These are phyloP conservation scores for Galemys pyrenaicus DNA, from an alignment of 2,113 vertebrate species.

Conservation along the genomic window DNA sequence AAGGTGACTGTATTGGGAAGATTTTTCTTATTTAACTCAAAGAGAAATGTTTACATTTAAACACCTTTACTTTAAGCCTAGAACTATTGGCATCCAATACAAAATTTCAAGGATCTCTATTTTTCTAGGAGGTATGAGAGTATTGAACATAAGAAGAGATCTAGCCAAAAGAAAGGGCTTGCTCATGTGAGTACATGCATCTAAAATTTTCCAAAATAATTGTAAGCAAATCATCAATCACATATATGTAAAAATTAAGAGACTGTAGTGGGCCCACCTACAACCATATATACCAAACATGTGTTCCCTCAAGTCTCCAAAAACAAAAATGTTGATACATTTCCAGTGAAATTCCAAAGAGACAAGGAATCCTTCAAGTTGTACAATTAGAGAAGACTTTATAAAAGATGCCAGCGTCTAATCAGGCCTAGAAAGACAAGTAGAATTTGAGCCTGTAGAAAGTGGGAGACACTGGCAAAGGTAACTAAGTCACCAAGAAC, in stretches of 20 bases:
- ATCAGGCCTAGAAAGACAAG: neutral
- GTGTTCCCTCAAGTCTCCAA: neutral
- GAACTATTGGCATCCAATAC: neutral
- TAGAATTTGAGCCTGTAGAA: neutral
- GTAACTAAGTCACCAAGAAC: neutral
- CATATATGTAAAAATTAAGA: neutral
- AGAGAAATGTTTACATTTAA: neutral
- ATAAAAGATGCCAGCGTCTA: neutral
- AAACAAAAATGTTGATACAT: neutral
- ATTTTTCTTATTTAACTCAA: neutral
- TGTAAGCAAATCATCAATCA: neutral
- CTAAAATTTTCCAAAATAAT: neutral
- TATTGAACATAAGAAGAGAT: neutral
- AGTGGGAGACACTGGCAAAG: neutral
- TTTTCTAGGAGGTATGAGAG: neutral
- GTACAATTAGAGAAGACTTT: neutral
- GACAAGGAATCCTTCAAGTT: neutral
- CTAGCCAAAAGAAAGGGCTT: neutral
- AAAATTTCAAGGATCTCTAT: neutral
- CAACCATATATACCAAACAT: neutral
- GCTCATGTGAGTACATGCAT: neutral
- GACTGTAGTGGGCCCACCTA: fast-evolving
- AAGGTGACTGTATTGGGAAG: neutral
- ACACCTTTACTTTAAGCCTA: neutral
- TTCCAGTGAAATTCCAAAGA: neutral